These are phyloP conservation scores for Nesogale talazaci DNA, from an alignment of 2,113 vertebrate genomes.

Conservation along the genomic window DNA sequence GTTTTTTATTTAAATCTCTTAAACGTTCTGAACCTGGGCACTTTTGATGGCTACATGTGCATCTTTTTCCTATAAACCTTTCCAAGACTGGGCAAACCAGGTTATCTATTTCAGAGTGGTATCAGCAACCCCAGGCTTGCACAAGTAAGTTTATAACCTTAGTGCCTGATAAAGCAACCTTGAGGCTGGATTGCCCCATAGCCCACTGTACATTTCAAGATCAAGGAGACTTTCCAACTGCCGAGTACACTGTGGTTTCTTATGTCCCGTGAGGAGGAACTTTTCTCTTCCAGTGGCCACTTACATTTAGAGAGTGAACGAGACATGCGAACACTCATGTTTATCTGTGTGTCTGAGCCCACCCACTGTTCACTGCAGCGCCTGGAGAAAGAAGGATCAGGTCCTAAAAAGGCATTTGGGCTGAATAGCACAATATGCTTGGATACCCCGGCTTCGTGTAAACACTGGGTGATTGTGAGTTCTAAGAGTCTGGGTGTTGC, in stretches of 20 bases:
- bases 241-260: not conserved
- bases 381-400: constrained; percentile 45
- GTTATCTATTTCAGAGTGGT: constrained; percentile 48
- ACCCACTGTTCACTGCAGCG: constrained; percentile 55
- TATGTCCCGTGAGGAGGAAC: not conserved
- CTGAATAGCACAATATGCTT: constrained; percentile 63
- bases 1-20: constrained; percentile 34
- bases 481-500: constrained; percentile 54
- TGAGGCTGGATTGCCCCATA: constrained; percentile 41
- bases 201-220: constrained; percentile 25
- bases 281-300: constrained; percentile 13
- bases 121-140: constrained; percentile 35
- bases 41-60: not conserved
- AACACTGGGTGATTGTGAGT: constrained; percentile 70
- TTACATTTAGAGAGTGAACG: not conserved
- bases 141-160: not conserved
- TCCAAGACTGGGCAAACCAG: constrained; percentile 12
- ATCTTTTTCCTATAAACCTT: not conserved
- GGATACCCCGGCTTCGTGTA: constrained; percentile 58
- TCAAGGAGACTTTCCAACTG: not conserved
- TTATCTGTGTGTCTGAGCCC: constrained; percentile 59
- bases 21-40: not conserved
- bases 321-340: constrained; percentile 31
- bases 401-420: constrained; percentile 57
- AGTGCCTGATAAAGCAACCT: constrained; percentile 54